phyloP scores from a whole-genome alignment of 2,888 invertebrate genomes.

The Hirtodrosophila confusa region DNA sequence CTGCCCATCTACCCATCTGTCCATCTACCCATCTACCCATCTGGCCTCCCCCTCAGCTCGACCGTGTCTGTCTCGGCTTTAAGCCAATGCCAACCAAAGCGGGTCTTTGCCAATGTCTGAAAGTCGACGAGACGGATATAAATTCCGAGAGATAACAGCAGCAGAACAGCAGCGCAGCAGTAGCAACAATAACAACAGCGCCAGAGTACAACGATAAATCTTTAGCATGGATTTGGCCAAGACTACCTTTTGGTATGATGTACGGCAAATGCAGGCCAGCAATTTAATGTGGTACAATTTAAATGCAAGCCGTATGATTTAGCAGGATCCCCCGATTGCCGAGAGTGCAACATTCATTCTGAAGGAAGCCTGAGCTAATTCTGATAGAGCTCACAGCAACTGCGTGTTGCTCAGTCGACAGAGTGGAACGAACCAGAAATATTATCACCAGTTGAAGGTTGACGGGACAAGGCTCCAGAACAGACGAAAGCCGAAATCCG shows the following conservation, averaged over 20 bases:
- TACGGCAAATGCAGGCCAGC: slow-evolving; percentile 33
- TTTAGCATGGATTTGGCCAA: slow-evolving; percentile 67
- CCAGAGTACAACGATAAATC: slow-evolving; percentile 65
- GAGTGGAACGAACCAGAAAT: slow-evolving; percentile 61
- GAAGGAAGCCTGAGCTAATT: slow-evolving; percentile 22
- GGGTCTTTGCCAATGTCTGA: slow-evolving; percentile 62
- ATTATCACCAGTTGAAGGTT: slow-evolving; percentile 57
- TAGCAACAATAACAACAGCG: slow-evolving; percentile 25
- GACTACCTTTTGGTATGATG: slow-evolving; percentile 49
- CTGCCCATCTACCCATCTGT: too few species aligned
- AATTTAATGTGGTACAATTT: slow-evolving; percentile 52
- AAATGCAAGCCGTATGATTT: slow-evolving; percentile 26
- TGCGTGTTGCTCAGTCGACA: slow-evolving; percentile 4
- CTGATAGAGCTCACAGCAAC: slow-evolving; percentile 21
- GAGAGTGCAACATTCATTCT: slow-evolving; percentile 35
- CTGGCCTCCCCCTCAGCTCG: too few species aligned
- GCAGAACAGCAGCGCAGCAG: slow-evolving; percentile 12
- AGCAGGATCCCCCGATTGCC: background rate
- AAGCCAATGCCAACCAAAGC: slow-evolving; percentile 70
- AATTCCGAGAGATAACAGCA: slow-evolving; percentile 59
- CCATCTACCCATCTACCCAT: background rate
- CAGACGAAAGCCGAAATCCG: slow-evolving; percentile 13
- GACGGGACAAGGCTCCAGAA: slow-evolving; percentile 33
- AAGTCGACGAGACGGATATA: slow-evolving; percentile 61
- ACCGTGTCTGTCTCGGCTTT: slow-evolving; percentile 51